Percentiles rank a stretch among this genome's conserved stretches.
Conservation (phyloP, 2,113 vertebrate species). For the Pseudolaguvia tuberculata region DNA sequence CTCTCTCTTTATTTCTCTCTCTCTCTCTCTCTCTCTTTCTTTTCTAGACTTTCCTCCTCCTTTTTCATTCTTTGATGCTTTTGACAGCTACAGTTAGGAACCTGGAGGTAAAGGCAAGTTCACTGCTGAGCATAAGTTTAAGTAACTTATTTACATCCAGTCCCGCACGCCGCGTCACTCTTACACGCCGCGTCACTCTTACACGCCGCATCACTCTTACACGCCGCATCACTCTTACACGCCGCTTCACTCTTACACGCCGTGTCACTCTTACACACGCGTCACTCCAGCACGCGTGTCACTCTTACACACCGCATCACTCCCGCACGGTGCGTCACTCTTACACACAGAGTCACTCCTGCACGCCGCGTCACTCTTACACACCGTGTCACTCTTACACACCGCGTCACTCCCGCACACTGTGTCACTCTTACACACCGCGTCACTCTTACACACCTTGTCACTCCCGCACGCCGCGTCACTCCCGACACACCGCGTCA, state of each 20-base stretch:
- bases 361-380: too few species aligned
- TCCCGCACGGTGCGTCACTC: too few species aligned
- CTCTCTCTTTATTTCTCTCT: constrained; percentile 49
- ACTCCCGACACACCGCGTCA: background rate
- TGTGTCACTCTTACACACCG: background rate
- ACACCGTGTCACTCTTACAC: background rate
- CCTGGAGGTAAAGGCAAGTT: constrained; percentile 54
- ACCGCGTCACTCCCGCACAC: too few species aligned
- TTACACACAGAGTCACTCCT: too few species aligned
- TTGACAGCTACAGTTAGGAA: constrained; percentile 84
- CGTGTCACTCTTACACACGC: too few species aligned
- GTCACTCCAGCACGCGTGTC: too few species aligned
- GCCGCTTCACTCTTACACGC: background rate
- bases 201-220: background rate
- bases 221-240: background rate
- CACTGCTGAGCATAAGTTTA: constrained; percentile 27
- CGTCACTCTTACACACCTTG: background rate
- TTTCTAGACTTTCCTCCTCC: constrained; percentile 75
- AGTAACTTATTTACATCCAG: constrained; percentile 1
- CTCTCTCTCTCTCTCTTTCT: constrained; percentile 38
- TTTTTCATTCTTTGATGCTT: constrained; percentile 83
- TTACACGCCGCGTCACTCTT: too few species aligned
- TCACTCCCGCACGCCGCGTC: background rate
- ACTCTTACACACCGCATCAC: background rate
- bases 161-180: background rate